A percentile compares a stretch with the other conserved stretches of the same genome.
phyloP scores from a whole-genome alignment of 2,888 invertebrate genomes.

The Heteromyza rotundicornis region DNA sequence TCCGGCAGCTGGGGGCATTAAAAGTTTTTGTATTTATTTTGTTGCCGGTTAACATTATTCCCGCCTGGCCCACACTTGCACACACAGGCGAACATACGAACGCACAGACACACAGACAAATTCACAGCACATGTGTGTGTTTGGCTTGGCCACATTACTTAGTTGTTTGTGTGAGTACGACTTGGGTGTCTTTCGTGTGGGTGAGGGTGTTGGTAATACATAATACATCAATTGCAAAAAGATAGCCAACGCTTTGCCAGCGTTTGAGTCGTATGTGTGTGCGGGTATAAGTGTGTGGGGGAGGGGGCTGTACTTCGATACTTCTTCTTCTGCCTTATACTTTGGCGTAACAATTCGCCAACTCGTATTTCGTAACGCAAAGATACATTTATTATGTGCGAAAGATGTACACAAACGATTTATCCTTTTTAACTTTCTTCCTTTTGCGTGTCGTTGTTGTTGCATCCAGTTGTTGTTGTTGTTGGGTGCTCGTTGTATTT shows the following conservation, averaged over 20 bases:
- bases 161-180: constrained; percentile 14
- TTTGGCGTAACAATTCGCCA: constrained; percentile 16
- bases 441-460: constrained; percentile 18
- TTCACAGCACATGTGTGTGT: constrained; percentile 30
- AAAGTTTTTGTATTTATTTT: constrained; percentile 56
- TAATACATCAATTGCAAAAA: constrained; percentile 61
- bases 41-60: constrained; percentile 58
- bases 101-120: constrained; percentile 7
- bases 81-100: constrained; percentile 9
- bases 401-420: constrained; percentile 58
- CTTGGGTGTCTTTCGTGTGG: constrained; percentile 12
- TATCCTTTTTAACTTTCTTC: constrained; percentile 55
- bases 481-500: constrained; percentile 8
- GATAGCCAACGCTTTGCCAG: constrained; percentile 46
- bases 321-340: background rate
- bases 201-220: constrained; percentile 40
- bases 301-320: background rate
- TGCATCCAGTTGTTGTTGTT: constrained; percentile 2
- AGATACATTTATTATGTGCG: constrained; percentile 59
- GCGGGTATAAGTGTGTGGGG: constrained; percentile 17
- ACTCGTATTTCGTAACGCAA: constrained; percentile 48
- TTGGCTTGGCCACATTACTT: constrained; percentile 44
- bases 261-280: constrained; percentile 16
- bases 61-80: constrained; percentile 30
- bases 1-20: constrained; percentile 47